Evolutionary conservation across 2,113 vertebrate species (phyloP).

Genomic region (Haemorhous mexicanus): DNA sequence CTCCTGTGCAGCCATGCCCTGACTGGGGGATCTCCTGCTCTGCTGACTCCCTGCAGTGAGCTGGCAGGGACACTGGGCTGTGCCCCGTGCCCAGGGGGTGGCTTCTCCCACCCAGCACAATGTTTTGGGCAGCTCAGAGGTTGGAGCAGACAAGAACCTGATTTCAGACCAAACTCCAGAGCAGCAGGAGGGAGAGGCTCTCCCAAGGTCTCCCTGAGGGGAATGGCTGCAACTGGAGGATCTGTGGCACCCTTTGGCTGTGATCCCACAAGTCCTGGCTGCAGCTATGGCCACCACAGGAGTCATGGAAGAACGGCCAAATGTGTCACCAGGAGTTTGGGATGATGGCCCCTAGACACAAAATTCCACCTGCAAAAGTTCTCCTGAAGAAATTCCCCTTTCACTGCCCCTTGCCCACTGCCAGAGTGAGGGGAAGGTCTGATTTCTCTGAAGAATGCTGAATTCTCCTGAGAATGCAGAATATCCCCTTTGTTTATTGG

Average conservation of each 20-base stretch:
- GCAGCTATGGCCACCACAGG: not conserved
- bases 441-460: not conserved
- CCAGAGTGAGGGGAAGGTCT: not conserved
- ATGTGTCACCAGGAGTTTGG: not conserved
- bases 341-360: not conserved
- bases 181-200: not conserved
- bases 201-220: not conserved
- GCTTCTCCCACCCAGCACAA: not conserved
- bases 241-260: not conserved
- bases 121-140: not conserved
- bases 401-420: not conserved
- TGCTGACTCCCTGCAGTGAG: not conserved
- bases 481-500: not conserved
- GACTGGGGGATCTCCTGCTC: not conserved
- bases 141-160: not conserved
- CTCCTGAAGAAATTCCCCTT: not conserved
- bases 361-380: not conserved
- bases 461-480: not conserved
- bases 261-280: not conserved
- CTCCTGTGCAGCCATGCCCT: not conserved
- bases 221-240: not conserved
- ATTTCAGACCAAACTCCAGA: not conserved
- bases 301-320: not conserved
- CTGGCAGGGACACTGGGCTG: not conserved
- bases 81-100: not conserved